Evolutionary conservation across 2,888 invertebrate species (phyloP), one percentile per base, ranked within the genome.

Genomic region (Polydrusus tereticollis): DNA sequence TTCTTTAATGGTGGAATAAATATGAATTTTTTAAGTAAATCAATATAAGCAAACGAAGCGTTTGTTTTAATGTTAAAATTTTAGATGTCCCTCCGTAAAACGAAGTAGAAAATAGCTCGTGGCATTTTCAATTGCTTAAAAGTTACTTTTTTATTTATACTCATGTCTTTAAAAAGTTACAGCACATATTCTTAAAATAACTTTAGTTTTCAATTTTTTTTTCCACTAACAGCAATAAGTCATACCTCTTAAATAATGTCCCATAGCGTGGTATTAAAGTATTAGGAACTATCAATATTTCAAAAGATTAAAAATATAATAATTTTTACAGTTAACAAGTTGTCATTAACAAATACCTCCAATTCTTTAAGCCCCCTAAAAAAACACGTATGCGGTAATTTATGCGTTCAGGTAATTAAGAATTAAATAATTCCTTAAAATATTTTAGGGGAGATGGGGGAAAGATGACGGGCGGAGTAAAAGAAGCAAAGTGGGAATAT

Each of bases 401-500:
- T 59, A 59, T 59, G 43, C 59, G 59, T 21, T 43, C 41, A 20
- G n/a, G 36, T 59, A 41, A 59, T 59, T 59, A 59, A 18, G 59
- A 41, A 41, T 16, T n/a, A 43, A 38, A 18, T 58, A 41, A 55
- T 29, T 14, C 18, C 29, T 55, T 55, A 29, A 52, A 52, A 26
- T 55, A 55, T 55, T 55, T 1, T 55, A 14, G 41, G 41, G 41
- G 41, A 41, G 16, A 41, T 41, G 14, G 4, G 41, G 16, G 2
- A 5, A n/a, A 38, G 38, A 38, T 1, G 3, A 38, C 4, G n/a
- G n/a, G 7, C 3, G 26, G 3, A 7, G 26, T 26, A 38, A 38
- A 4, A n/a, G n/a, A 2, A 12, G 12, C 12, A 10, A 36, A 6
- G 2, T 7, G 7, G 29, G 29, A 29, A 29, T 29, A 5, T 29